phyloP scores from a whole-genome alignment of 2,797 vertebrate genomes.

The Mormyrops boulengeri region DNA sequence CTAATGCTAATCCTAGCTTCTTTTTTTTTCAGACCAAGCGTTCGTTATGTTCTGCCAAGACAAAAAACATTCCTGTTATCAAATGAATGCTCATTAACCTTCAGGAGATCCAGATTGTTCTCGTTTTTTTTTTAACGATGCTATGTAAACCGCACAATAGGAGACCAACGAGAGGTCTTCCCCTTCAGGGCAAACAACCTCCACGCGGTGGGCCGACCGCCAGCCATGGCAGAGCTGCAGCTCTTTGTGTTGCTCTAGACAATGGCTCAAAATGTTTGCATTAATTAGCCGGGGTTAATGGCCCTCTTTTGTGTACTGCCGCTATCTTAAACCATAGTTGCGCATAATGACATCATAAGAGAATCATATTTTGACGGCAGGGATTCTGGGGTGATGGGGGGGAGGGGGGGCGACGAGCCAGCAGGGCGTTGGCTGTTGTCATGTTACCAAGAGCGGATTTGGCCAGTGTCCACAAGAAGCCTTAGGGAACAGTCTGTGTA shows the following conservation, averaged over 20 bases:
- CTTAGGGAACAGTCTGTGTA: not conserved
- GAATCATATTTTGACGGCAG: not conserved
- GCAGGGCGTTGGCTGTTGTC: not conserved
- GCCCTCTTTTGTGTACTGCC: not conserved
- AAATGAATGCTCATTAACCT: not conserved
- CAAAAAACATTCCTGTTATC: not conserved
- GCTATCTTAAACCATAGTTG: not conserved
- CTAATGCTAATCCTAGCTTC: not conserved
- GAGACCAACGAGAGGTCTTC: not conserved
- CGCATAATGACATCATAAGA: slow-evolving; percentile 1
- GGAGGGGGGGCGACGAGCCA: not conserved
- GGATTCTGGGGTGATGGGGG: not conserved
- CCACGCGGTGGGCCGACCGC: not conserved
- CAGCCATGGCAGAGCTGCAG: not conserved
- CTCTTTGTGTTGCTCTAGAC: not conserved
- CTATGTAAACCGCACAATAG: not conserved
- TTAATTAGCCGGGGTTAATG: not conserved
- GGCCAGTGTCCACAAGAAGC: not conserved
- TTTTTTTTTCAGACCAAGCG: not conserved
- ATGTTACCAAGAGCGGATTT: not conserved
- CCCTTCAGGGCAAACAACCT: not conserved
- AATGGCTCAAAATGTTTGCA: not conserved
- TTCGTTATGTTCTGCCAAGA: not conserved
- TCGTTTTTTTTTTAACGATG: not conserved
- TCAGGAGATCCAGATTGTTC: not conserved